phyloP scores from a whole-genome alignment of 2,888 invertebrate genomes.

The Craniophora ligustri region DNA sequence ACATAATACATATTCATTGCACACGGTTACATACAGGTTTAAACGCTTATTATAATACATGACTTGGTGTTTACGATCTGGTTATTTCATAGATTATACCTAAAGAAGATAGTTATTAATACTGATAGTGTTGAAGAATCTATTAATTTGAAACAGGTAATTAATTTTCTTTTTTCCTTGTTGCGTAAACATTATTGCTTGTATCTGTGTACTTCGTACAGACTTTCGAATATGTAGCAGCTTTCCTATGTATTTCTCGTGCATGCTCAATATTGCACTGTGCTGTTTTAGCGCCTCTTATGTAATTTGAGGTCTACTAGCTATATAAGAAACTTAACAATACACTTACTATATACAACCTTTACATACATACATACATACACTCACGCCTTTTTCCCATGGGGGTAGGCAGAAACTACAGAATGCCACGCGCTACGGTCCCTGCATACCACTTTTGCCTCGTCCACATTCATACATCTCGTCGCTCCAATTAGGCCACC shows the following conservation, averaged over 20 bases:
- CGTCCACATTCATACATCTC: too few species aligned
- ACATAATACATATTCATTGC: conserved; percentile 21
- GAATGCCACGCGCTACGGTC: too few species aligned
- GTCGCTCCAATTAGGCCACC: too few species aligned
- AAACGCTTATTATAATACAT: conserved; percentile 33
- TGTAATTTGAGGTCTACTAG: neutral
- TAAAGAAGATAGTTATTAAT: conserved; percentile 28
- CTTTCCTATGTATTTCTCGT: conserved; percentile 6
- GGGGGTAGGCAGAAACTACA: too few species aligned
- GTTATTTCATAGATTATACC: conserved; percentile 29
- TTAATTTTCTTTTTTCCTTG: conserved; percentile 22
- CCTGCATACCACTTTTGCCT: too few species aligned
- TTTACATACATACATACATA: too few species aligned
- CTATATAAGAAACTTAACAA: conserved; percentile 2
- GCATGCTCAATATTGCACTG: neutral
- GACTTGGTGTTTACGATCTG: conserved; percentile 38
- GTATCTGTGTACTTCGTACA: neutral
- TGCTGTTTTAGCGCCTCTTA: neutral
- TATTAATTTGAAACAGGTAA: conserved; percentile 19
- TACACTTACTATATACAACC: neutral
- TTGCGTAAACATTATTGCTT: conserved; percentile 19
- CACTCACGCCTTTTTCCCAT: too few species aligned
- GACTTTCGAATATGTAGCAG: conserved; percentile 5
- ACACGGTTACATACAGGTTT: conserved; percentile 23
- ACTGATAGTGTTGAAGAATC: conserved; percentile 15